Base-by-base conservation (phyloP, 2,113 vertebrate species). In the Loxodonta africana region DNA sequence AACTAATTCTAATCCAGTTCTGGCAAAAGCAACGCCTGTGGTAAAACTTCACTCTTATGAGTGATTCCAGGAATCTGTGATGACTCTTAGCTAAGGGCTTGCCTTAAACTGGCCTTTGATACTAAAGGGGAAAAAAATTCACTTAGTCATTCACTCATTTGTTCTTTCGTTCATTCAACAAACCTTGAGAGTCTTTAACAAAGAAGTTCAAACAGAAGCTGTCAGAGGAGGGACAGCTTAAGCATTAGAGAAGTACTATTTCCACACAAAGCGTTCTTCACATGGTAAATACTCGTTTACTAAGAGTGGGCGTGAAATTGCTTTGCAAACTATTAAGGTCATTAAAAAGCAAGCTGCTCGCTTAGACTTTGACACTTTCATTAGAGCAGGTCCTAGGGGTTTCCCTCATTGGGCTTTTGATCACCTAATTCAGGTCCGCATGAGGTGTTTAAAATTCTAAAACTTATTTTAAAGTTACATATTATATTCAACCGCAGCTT, bases 21-120 rank as follows among this genome's bases (percentile, higher is more conserved):
- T 17, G n/a, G 69, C 3, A 63, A 91, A 88, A 6, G 2, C 41
- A 41, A 65, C 82, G 53, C 41, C 73, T 62, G 48, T 8, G 11
- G 21, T 78, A 84, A 94, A 78, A 92, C 62, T 95, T 81, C 60
- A 94, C 94, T 91, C 91, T 96, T 89, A 65, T 33, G 81, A 91
- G 81, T 33, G 77, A 95, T 77, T 97, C 84, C 84, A 88, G 88
- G 87, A 90, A 44, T 87, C 84, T 25, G 15, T 73, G 81, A 83
- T 95, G 92, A 97, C 77, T 95, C 90, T 37, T 37, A 92, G 37
- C 71, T 46, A 74, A 88, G 82, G 90, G 30, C 17, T 80, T 92
- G 90, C 37, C 88, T 92, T 92, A 82, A 81, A 60, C 33, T 93
- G 90, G 74, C 25, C 74, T 93, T 93, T 78, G 88, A 48, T 33